phyloP scores from a whole-genome alignment of 2,888 invertebrate species.

The Nasonia oneida region DNA sequence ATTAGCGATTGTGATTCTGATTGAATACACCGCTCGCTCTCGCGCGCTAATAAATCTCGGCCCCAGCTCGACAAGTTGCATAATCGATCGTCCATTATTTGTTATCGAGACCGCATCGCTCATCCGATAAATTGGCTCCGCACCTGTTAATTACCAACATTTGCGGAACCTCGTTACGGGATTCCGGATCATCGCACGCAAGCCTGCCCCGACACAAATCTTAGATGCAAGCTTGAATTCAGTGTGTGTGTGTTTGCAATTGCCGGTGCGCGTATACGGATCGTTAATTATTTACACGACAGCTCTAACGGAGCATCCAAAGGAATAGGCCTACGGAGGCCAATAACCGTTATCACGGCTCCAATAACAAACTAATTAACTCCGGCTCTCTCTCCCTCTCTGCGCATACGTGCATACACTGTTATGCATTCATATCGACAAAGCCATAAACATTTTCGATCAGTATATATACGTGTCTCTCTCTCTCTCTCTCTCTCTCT shows the following conservation, averaged over 20 bases:
- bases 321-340: conserved; percentile 26
- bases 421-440: not conserved
- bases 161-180: not conserved
- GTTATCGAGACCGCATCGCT: not conserved
- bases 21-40: not conserved
- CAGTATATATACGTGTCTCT: not conserved
- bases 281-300: conserved; percentile 47
- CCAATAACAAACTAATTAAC: conserved; percentile 41
- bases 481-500: not conserved
- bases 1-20: no score
- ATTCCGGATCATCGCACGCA: not conserved
- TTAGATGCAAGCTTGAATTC: conserved; percentile 17
- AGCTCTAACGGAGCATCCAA: not conserved
- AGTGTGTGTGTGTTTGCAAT: not conserved
- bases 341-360: conserved; percentile 35
- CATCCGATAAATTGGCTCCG: not conserved
- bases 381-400: not conserved
- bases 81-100: not conserved
- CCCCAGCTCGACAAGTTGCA: not conserved
- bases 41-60: not conserved
- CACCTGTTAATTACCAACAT: not conserved
- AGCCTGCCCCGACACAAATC: conserved; percentile 1
- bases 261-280: conserved; percentile 6
- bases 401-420: no score
- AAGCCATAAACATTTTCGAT: conserved; percentile 27